These are phyloP conservation scores for Minunthozetes semirufus DNA, from an alignment of 2,888 invertebrate genomes.

Conservation along the genomic window DNA sequence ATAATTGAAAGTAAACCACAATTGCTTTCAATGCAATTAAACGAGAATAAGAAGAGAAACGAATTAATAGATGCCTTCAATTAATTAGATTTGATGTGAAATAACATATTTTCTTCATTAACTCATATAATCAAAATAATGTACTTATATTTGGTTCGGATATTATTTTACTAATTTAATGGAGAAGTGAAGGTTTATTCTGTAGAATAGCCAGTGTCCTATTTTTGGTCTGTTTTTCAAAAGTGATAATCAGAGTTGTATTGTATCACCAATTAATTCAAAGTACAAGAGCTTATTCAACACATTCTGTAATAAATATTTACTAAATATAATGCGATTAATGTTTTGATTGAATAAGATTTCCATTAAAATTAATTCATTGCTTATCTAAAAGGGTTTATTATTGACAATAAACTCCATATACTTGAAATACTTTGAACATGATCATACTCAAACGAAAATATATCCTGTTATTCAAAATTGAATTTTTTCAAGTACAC, in stretches of 20 bases:
- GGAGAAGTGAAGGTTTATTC: not conserved
- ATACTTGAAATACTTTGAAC: too few species aligned
- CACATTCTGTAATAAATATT: not conserved
- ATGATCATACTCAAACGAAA: not conserved
- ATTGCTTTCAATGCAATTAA: not conserved
- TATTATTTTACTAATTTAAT: not conserved
- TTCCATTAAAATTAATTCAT: not conserved
- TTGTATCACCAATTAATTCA: too few species aligned
- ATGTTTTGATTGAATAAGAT: not conserved
- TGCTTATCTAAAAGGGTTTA: not conserved
- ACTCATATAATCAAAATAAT: not conserved
- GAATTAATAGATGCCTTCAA: not conserved
- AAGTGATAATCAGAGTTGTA: too few species aligned
- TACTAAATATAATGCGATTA: not conserved
- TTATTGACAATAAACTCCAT: too few species aligned
- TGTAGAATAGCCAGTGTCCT: not conserved
- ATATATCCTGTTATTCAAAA: too few species aligned
- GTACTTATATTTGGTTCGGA: not conserved
- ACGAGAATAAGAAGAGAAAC: not conserved
- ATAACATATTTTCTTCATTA: not conserved
- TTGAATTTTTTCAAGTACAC: too few species aligned
- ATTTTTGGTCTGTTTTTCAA: not conserved
- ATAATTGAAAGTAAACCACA: too few species aligned
- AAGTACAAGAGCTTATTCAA: not conserved
- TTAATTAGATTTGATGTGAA: conserved; percentile 4